These are phyloP conservation scores for Montipora efflorescens DNA, from an alignment of 64 coral and sea anemone genomes.

Conservation along the genomic window DNA sequence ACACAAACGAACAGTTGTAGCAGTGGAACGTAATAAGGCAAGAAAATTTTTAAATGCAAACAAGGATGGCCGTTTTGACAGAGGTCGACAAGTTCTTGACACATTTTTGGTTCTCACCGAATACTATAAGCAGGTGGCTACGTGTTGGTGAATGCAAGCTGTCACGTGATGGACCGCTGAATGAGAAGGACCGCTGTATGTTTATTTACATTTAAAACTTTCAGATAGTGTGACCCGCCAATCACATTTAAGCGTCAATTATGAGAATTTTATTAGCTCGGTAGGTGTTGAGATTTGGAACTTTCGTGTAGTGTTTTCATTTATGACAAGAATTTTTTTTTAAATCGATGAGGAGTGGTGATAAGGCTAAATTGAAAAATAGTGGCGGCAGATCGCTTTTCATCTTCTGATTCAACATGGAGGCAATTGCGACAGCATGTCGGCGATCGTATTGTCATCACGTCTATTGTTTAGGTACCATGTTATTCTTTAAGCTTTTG, in stretches of 20 bases:
- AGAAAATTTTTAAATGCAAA: background rate
- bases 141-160: conserved; percentile 34
- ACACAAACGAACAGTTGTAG: background rate
- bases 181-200: conserved; percentile 26
- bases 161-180: conserved; percentile 50
- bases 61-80: background rate
- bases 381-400: background rate
- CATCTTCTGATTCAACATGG: background rate
- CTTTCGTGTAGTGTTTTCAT: background rate
- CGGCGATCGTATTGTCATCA: background rate
- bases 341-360: background rate
- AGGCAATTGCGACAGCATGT: background rate
- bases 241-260: conserved; percentile 24
- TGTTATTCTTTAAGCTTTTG: too few relatives aligned
- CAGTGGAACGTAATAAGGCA: background rate
- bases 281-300: conserved; percentile 14
- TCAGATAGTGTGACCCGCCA: background rate
- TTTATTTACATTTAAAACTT: conserved; percentile 31
- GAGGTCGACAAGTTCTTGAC: conserved; percentile 32
- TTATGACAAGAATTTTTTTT: background rate
- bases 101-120: conserved; percentile 15
- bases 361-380: conserved; percentile 19
- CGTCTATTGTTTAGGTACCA: background rate
- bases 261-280: conserved; percentile 53
- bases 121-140: conserved; percentile 28